phyloP scores from a whole-genome alignment of 2,888 invertebrate genomes.

The Caenorhabditis uteleia region DNA sequence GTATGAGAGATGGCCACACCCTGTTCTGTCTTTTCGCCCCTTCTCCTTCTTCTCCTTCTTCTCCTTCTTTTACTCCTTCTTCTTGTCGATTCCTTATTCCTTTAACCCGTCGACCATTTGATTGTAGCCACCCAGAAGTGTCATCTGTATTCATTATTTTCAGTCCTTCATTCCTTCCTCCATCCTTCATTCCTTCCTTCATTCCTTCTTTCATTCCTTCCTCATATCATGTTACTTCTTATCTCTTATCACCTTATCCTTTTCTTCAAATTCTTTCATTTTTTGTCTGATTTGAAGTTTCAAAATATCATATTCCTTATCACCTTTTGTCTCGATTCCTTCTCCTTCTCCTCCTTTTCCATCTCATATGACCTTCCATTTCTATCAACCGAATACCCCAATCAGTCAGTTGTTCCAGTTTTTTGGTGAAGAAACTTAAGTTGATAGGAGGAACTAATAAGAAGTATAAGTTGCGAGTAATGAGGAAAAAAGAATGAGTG shows the following conservation, averaged over 20 bases:
- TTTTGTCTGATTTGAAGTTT: too few species aligned
- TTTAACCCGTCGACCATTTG: not conserved
- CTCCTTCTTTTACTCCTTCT: slow-evolving; percentile 4
- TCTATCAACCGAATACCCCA: too few species aligned
- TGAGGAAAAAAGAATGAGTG: too few species aligned
- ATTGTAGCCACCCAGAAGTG: not conserved
- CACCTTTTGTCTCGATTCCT: too few species aligned
- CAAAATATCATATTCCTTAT: too few species aligned
- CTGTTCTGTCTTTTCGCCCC: slow-evolving; percentile 5
- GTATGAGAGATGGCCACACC: slow-evolving; percentile 12
- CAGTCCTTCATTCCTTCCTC: slow-evolving; percentile 1
- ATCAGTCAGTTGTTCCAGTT: too few species aligned
- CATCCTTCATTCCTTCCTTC: not conserved
- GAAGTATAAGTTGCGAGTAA: too few species aligned
- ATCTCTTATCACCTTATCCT: not conserved
- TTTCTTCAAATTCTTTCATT: too few species aligned
- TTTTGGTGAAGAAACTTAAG: too few species aligned
- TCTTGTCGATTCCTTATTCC: not conserved
- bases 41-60: slow-evolving; percentile 1
- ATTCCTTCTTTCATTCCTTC: not conserved
- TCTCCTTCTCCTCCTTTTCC: too few species aligned
- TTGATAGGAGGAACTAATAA: too few species aligned
- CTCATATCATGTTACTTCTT: not conserved
- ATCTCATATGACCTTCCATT: too few species aligned
- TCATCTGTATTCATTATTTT: not conserved